A percentile compares a stretch with the other conserved stretches of the same genome.
Evolutionary conservation across 2,797 vertebrate species (phyloP).

Genomic region (Myioborus miniatus): DNA sequence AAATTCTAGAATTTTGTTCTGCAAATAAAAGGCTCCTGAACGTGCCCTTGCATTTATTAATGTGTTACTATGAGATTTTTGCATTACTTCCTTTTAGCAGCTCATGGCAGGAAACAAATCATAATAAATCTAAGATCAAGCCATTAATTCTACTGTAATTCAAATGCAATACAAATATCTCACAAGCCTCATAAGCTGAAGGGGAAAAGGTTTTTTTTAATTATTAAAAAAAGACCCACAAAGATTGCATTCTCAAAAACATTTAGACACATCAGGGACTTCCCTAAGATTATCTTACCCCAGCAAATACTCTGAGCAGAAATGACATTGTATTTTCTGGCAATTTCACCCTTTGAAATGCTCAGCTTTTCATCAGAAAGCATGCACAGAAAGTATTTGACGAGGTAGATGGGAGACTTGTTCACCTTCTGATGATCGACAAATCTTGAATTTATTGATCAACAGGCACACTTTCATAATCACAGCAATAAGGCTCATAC

Average conservation of each 20-base stretch:
- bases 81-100: neutral
- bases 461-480: no score
- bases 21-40: slow-evolving; percentile 15
- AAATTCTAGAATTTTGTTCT: slow-evolving; percentile 32
- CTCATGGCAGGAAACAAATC: neutral
- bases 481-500: no score
- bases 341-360: neutral
- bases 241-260: neutral
- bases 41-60: neutral
- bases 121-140: neutral
- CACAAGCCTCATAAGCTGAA: neutral
- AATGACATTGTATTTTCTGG: neutral
- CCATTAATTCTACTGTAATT: neutral
- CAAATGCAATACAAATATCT: neutral
- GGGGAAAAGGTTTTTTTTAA: neutral
- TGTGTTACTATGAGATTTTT: neutral
- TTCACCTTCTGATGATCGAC: no score
- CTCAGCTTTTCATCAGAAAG: neutral
- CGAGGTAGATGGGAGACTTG: no score
- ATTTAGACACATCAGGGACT: neutral
- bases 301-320: neutral
- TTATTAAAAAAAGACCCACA: neutral
- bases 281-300: neutral
- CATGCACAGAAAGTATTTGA: neutral
- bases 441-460: no score